These are phyloP conservation scores for Leptestheria dahalacensis DNA, from an alignment of 1,140 invertebrate species.

Conservation along the genomic window DNA sequence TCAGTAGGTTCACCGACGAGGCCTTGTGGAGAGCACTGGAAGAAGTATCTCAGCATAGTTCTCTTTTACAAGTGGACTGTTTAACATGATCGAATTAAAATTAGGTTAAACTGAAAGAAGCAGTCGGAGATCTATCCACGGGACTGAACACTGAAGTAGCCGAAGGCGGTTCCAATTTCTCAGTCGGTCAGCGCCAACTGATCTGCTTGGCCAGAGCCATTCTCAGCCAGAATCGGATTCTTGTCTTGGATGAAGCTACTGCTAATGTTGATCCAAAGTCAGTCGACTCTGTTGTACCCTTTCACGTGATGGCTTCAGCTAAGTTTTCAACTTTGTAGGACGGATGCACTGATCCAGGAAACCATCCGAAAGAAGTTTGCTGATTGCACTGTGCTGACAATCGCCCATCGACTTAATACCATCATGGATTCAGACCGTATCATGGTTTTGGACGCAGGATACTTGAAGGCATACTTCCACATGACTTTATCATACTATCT, in stretches of 20 bases:
- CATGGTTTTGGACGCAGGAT: conserved; percentile 51
- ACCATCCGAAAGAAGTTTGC: conserved; percentile 55
- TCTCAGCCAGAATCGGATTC: conserved; percentile 42
- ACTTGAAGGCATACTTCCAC: background rate
- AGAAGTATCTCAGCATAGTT: conserved; percentile 44
- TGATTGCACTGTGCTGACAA: conserved; percentile 63
- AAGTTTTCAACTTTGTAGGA: conserved; percentile 21
- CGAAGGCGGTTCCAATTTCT: conserved; percentile 43
- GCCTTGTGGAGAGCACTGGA: conserved; percentile 66
- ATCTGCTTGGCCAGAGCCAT: conserved; percentile 45
- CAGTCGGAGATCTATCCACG: conserved; percentile 41
- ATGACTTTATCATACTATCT: background rate
- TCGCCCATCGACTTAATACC: conserved; percentile 65
- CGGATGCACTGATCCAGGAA: conserved; percentile 55
- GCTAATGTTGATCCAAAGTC: conserved; percentile 50
- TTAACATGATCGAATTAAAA: conserved; percentile 22
- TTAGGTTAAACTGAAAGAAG: conserved; percentile 51
- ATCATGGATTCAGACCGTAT: conserved; percentile 62
- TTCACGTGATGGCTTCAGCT: conserved; percentile 42
- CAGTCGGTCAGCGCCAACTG: conserved; percentile 65
- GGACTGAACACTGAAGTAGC: conserved; percentile 25
- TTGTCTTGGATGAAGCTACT: conserved; percentile 57
- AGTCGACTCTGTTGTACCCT: conserved; percentile 48
- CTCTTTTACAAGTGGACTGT: conserved; percentile 24
- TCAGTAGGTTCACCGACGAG: conserved; percentile 56